Conservation (phyloP, 2,888 invertebrate species). For the Ormyrus thymus region DNA sequence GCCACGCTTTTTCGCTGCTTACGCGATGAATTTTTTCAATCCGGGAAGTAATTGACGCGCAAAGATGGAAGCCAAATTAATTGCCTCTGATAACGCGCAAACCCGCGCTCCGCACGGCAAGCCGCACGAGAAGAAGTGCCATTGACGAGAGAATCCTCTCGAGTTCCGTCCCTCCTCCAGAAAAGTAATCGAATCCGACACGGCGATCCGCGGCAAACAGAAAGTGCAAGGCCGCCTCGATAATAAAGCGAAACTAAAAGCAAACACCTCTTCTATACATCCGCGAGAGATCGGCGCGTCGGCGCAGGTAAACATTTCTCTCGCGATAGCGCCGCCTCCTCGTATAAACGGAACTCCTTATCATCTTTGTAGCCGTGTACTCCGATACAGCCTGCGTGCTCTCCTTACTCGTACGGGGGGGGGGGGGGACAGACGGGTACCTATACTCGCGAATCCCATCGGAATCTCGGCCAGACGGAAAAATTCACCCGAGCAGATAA, state of each 20-base stretch:
- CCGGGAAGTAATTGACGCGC: too few relatives aligned
- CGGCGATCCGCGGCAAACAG: neutral
- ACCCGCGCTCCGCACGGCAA: neutral
- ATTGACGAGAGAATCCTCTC: neutral
- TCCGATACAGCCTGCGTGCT: neutral
- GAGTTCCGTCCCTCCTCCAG: neutral
- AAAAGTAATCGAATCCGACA: too few relatives aligned
- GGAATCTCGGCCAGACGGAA: too few relatives aligned
- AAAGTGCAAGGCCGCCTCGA: neutral
- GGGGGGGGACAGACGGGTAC: too few relatives aligned
- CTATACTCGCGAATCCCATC: too few relatives aligned
- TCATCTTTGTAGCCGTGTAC: neutral
- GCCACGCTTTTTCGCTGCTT: too few relatives aligned
- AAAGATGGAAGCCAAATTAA: too few relatives aligned
- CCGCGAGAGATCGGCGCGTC: conserved; percentile 1
- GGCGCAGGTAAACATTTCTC: conserved; percentile 15
- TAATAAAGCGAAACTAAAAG: conserved; percentile 34
- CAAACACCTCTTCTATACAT: conserved; percentile 12
- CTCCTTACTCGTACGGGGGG: too few relatives aligned
- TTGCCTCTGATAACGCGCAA: neutral
- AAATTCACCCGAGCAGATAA: too few relatives aligned
- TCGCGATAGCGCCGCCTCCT: conserved; percentile 10
- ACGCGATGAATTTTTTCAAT: too few relatives aligned
- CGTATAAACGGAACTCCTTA: too few relatives aligned
- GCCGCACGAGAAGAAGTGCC: neutral